Evolutionary conservation across 2,797 vertebrate genomes (phyloP), one percentile per base, ranked within the genome.

Genomic region (Oreochromis grahami): DNA sequence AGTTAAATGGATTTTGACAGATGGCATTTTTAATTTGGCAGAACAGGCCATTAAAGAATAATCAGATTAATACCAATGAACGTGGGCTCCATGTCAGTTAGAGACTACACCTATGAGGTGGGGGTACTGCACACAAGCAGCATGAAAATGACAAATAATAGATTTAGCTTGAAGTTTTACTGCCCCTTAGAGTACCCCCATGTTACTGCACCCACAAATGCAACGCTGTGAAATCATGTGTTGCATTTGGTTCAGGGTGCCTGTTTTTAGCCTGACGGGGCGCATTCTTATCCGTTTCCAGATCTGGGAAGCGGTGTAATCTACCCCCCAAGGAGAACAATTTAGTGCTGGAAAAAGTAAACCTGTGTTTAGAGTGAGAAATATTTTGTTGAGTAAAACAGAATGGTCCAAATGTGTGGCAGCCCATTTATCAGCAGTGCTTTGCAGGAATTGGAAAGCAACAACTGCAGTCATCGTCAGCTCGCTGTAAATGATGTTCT

Each of bases 181-280:
- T 95, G 94, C 95, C 96, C 89, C 94, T 92, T 45, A 91, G 89
- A 93, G 95, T 81, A 34, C 6, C 13, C 4, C 78, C 4, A 15
- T 85, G 92, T 77, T 90, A 95, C 89, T 94, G 85, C 94, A 94
- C 29, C 55, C 84, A 8, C 29, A 80, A 65, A 65, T 51, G 12
- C 14, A 51, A 63, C 74, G 43, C 76, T 80, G 72, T 53, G 48
- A 52, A 78, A 21, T 45, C 12, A 43, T 19, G 38, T 6, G 15
- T 38, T 81, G 52, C 29, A 56, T 52, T 82, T 86, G 9, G 11
- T 55, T 58, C n/a, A 14, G 15, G 5, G n/a, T 32, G 29, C 41
- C 29, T 81, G 55, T 70, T 50, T 85, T 53, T 55, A 51, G 11
- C 51, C 68, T 83, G 24, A n/a, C 76, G n/a, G 5, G 29, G 19